These are phyloP conservation scores for Sarcophaga bullata DNA, from an alignment of 1,140 invertebrate genomes.

Conservation along the genomic window DNA sequence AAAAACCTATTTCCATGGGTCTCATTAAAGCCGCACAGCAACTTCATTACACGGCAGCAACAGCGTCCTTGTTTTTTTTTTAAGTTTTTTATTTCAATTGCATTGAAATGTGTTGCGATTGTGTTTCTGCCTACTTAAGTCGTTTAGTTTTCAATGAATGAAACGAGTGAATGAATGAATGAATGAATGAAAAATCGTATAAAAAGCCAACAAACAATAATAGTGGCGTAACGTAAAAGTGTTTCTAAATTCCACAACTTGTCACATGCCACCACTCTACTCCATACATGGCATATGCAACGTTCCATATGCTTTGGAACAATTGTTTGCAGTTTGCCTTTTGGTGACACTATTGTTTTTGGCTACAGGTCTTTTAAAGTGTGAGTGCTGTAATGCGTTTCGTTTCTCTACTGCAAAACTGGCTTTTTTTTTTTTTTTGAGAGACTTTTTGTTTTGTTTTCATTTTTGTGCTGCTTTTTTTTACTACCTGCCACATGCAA, in stretches of 20 bases:
- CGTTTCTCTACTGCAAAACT: no score
- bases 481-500: background rate
- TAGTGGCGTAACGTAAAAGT: background rate
- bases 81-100: slow-evolving; percentile 22
- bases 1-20: no score
- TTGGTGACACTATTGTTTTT: slow-evolving; percentile 38
- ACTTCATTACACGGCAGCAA: background rate
- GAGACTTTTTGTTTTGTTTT: background rate
- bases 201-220: background rate
- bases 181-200: background rate
- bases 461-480: background rate
- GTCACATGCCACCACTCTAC: background rate
- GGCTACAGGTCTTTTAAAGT: background rate
- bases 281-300: background rate
- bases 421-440: no score
- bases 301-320: background rate
- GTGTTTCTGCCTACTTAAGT: slow-evolving; percentile 34
- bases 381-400: no score
- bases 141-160: slow-evolving; percentile 21
- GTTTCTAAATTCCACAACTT: background rate
- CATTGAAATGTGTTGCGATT: slow-evolving; percentile 7
- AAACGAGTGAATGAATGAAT: no score
- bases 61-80: background rate
- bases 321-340: slow-evolving; percentile 28
- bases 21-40: background rate